Evolutionary conservation across 1,140 invertebrate genomes (phyloP), one percentile per base, ranked within the genome.

Genomic region (Musca domestica): DNA sequence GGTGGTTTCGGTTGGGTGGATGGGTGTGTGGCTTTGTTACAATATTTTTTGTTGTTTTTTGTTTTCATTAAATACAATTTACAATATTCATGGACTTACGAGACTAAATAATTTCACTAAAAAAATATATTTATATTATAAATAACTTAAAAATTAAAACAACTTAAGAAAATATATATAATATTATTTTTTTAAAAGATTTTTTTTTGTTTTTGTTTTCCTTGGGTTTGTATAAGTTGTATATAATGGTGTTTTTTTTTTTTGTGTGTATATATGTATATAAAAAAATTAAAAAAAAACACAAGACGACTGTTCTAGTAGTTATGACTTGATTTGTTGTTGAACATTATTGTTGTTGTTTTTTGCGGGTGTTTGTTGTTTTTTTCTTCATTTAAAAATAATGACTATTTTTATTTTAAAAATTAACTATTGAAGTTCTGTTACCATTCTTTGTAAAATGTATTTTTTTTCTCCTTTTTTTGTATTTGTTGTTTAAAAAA

Each of bases 291-390:
- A 25, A 61, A 34, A 19, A 41, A 34, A 61, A 30, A 58, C 56
- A 61, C 56, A 61, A 61, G 56, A 61, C 56, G 56, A 61, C 56
- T 61, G 56, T 61, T 61, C 56, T 61, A 58, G 27, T 41, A 41
- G 27, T 61, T 61, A 61, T 61, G 56, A 61, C 56, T 61, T 61
- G 56, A 61, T 61, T 61, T 61, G 25, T 61, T 61, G 25, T 61
- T 61, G 17, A 61, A 61, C 17, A 41, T 41, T 34, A 25, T 56
- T 20, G 27, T 23, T 34, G 34, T 61, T 61, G 30, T 30, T 61
- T 34, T 61, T 10, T 34, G n/a, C 7, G 30, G 19, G n/a, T 58
- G 27, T 23, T 58, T 58, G 23, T 58, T 27, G 52, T 27, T 56
- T 56, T 27, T 10, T 27, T 27, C 14, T 56, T 56, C 27, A 27